phyloP scores from a whole-genome alignment of 2,113 vertebrate genomes.

The Andinoacara biseriatus region DNA sequence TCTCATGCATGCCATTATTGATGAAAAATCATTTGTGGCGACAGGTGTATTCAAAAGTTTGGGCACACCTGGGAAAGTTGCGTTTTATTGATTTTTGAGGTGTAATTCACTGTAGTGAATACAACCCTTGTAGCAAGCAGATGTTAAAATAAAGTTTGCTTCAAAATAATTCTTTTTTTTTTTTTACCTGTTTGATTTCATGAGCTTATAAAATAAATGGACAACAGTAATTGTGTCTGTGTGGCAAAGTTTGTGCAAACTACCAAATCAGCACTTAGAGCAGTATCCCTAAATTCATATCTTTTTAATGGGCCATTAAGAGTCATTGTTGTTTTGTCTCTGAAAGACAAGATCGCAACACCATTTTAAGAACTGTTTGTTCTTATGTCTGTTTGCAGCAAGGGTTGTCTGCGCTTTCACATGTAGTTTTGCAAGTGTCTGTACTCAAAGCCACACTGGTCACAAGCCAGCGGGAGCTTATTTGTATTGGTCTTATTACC shows the following conservation, averaged over 20 bases:
- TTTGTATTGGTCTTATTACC: conserved; percentile 7
- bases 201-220: neutral
- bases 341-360: neutral
- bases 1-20: neutral
- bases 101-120: neutral
- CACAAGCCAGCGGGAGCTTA: neutral
- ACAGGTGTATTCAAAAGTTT: neutral
- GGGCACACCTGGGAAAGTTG: neutral
- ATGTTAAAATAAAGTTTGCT: neutral
- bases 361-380: neutral
- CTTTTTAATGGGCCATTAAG: neutral
- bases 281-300: neutral
- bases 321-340: neutral
- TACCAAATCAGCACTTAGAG: neutral
- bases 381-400: neutral
- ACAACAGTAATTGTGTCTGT: neutral
- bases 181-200: neutral
- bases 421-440: neutral
- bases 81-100: neutral
- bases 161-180: too few species aligned
- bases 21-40: neutral
- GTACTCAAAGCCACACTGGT: neutral
- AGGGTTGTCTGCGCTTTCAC: neutral
- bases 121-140: neutral
- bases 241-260: neutral